Evolutionary conservation across 2,797 vertebrate species (phyloP).

Genomic region (Pantherophis vulpinus): DNA sequence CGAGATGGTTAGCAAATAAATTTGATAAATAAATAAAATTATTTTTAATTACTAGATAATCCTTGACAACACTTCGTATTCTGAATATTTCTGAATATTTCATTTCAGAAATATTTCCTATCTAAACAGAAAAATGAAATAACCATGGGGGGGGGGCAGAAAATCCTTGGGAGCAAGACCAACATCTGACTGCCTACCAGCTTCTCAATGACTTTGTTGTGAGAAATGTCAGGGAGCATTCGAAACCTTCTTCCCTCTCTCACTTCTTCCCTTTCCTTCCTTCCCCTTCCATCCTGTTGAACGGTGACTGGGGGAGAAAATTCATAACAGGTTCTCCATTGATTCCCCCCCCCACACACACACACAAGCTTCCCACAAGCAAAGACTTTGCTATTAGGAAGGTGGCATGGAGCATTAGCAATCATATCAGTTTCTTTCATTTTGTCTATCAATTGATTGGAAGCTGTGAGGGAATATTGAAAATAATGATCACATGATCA

Average conservation of each 20-base stretch:
- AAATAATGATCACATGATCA: not conserved
- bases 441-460: not conserved
- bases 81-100: not conserved
- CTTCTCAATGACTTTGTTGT: not conserved
- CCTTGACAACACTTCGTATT: not conserved
- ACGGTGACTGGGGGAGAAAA: not conserved
- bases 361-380: not conserved
- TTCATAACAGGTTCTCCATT: not conserved
- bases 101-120: not conserved
- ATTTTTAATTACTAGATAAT: not conserved
- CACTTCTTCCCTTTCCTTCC: not conserved
- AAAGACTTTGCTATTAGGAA: not conserved
- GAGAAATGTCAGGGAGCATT: not conserved
- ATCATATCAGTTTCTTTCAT: not conserved
- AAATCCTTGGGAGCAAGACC: not conserved
- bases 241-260: not conserved
- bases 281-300: not conserved
- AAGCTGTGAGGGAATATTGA: not conserved
- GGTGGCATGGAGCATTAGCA: not conserved
- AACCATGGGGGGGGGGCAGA: not conserved
- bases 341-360: not conserved
- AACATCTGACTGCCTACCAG: not conserved
- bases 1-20: not conserved
- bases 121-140: not conserved
- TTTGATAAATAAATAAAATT: not conserved